Evolutionary conservation across 2,797 vertebrate genomes (phyloP).

Genomic region (Anguilla marmorata): DNA sequence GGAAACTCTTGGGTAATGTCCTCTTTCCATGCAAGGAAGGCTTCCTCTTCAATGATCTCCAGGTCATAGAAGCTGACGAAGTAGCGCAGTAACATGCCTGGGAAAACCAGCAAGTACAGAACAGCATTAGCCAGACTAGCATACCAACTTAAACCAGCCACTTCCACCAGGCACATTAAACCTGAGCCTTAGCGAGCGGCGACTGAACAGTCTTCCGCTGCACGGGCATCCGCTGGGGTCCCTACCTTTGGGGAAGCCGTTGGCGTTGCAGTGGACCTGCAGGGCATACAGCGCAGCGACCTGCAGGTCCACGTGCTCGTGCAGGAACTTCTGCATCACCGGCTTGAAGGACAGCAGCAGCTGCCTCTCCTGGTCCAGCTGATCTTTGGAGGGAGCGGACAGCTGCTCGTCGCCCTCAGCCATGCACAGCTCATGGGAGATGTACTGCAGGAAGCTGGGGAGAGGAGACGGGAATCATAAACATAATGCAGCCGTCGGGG

Average conservation of each 20-base stretch:
- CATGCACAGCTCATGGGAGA: constrained; percentile 89
- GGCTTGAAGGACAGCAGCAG: constrained; percentile 96
- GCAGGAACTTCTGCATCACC: constrained; percentile 98
- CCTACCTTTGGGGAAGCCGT: constrained; percentile 91
- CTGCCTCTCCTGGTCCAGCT: constrained; percentile 92
- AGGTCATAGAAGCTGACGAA: constrained; percentile 98
- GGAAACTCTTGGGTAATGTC: constrained; percentile 99
- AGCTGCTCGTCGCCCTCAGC: constrained; percentile 85
- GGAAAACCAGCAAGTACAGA: not conserved
- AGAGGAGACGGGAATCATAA: not conserved
- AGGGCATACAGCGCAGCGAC: constrained; percentile 96
- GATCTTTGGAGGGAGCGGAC: constrained; percentile 89
- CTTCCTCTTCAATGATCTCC: constrained; percentile 99
- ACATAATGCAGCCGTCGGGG: not conserved
- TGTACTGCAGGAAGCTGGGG: constrained; percentile 93
- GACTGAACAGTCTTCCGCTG: not conserved
- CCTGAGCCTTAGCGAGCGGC: not conserved
- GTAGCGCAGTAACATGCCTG: constrained; percentile 98
- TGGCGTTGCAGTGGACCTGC: constrained; percentile 96
- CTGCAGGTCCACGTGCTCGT: constrained; percentile 96
- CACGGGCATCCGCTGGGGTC: too few relatives aligned
- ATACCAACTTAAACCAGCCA: not conserved
- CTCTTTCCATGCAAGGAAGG: constrained; percentile 99
- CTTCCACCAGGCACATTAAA: not conserved
- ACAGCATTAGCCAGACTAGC: not conserved